Conservation (phyloP, 1,140 invertebrate genomes). For the Cataglyphis hispanica region DNA sequence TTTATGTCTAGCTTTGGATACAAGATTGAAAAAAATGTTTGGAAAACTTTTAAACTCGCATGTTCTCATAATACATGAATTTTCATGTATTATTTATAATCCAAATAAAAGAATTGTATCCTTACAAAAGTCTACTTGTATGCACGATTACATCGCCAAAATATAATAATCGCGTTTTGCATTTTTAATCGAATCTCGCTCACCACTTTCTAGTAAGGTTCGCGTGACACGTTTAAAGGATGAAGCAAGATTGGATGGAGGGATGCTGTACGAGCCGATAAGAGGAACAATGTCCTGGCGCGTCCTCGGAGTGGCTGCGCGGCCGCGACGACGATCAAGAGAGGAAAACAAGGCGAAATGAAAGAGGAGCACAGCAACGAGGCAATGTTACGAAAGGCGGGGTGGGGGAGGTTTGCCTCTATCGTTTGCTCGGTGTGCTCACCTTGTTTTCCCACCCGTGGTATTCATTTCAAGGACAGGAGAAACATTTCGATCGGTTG, state of each 20-base stretch:
- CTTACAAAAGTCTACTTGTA: neutral
- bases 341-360: conserved; percentile 28
- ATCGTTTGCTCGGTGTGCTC: conserved; percentile 64
- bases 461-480: conserved; percentile 81
- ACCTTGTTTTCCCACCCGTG: conserved; percentile 73
- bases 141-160: neutral
- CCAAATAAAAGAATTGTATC: neutral
- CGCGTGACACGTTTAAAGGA: neutral
- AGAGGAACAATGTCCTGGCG: conserved; percentile 5
- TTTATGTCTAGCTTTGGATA: neutral
- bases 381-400: conserved; percentile 14
- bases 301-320: conserved; percentile 13
- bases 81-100: neutral
- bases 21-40: neutral
- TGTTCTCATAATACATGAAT: neutral
- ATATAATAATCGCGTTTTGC: neutral
- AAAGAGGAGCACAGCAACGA: neutral
- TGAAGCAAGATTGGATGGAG: neutral
- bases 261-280: neutral
- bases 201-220: neutral
- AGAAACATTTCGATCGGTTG: conserved; percentile 82
- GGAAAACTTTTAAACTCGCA: neutral
- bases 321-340: neutral
- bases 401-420: conserved; percentile 31
- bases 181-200: neutral